A percentile compares a stretch with the other conserved stretches of the same genome.
Conservation (phyloP, 2,113 vertebrate species). For the Podilymbus podiceps region DNA sequence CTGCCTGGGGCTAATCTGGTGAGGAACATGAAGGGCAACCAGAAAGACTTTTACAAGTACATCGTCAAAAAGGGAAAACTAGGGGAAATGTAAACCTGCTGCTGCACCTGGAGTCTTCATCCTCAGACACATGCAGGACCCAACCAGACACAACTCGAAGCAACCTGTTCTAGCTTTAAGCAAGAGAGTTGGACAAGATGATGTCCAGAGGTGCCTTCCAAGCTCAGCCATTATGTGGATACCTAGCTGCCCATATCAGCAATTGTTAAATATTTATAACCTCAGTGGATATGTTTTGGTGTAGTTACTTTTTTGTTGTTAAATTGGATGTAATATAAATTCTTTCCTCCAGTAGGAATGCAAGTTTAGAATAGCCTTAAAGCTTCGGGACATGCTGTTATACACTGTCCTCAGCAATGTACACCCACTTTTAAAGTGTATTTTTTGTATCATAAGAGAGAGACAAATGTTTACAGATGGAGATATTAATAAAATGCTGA, state of each 20-base stretch:
- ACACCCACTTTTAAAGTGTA: not conserved
- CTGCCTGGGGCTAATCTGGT: not conserved
- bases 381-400: not conserved
- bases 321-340: not conserved
- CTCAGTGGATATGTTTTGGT: not conserved
- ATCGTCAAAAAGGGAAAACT: not conserved
- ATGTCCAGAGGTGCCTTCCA: not conserved
- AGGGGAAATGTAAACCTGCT: not conserved
- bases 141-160: not conserved
- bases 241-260: not conserved
- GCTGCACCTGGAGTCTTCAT: not conserved
- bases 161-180: not conserved
- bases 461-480: not conserved
- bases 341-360: not conserved
- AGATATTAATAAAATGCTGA: not conserved
- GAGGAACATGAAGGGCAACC: not conserved
- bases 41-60: not conserved
- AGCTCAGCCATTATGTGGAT: not conserved
- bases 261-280: not conserved
- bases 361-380: not conserved
- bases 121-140: not conserved
- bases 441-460: not conserved
- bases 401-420: not conserved
- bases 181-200: fast-evolving
- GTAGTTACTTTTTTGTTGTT: not conserved